Percentiles rank a stretch among this genome's conserved stretches.
phyloP scores from a whole-genome alignment of 2,888 invertebrate species.

The Phalangium opilio region DNA sequence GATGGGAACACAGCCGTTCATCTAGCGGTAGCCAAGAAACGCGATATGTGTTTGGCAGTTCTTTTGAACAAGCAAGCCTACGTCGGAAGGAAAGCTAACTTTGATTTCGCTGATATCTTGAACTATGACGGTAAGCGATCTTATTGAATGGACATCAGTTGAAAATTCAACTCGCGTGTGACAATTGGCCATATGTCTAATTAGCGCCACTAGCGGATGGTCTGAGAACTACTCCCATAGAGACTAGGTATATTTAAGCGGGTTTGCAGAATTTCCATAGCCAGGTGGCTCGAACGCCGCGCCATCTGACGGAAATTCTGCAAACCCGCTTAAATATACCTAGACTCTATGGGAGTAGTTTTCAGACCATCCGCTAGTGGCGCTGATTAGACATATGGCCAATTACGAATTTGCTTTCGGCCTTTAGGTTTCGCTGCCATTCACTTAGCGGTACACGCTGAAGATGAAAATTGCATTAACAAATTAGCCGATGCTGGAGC shows the following conservation, averaged over 20 bases:
- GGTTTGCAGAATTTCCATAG: too few relatives aligned
- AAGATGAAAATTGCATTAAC: neutral
- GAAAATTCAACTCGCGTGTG: neutral
- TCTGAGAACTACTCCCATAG: too few relatives aligned
- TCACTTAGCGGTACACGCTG: neutral
- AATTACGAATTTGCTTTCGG: too few relatives aligned
- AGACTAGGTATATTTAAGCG: too few relatives aligned
- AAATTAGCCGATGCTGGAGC: neutral
- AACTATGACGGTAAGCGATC: neutral
- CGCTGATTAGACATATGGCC: too few relatives aligned
- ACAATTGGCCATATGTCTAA: too few relatives aligned
- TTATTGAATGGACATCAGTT: neutral
- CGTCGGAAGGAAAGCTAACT: neutral
- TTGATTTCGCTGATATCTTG: neutral
- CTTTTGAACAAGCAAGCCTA: neutral
- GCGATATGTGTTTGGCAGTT: neutral
- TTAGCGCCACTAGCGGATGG: too few relatives aligned
- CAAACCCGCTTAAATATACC: too few relatives aligned
- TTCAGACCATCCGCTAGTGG: too few relatives aligned
- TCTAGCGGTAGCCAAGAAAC: neutral
- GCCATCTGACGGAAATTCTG: too few relatives aligned
- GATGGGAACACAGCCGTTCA: conserved; percentile 1
- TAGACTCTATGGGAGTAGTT: too few relatives aligned
- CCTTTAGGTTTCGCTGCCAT: neutral
- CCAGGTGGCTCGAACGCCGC: too few relatives aligned